Conservation (phyloP, 2,113 vertebrate species). For the Nothobranchius furzeri region DNA sequence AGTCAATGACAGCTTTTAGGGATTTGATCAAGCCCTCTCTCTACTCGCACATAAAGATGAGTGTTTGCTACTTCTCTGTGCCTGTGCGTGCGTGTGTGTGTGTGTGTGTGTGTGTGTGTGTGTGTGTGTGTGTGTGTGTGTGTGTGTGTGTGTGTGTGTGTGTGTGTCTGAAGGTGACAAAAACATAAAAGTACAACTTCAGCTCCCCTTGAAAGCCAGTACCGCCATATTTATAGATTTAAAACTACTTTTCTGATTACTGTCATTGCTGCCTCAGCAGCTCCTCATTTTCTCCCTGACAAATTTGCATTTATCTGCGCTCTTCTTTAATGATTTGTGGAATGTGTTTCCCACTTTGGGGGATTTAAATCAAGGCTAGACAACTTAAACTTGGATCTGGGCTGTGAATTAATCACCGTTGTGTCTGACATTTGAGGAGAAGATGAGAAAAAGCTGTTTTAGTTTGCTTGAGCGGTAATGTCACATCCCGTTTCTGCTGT, state of each 20-base stretch:
- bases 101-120: not conserved
- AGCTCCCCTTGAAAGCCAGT: slow-evolving; percentile 37
- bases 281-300: slow-evolving; percentile 2
- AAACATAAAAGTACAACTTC: slow-evolving; percentile 40
- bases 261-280: slow-evolving; percentile 9
- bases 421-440: not conserved
- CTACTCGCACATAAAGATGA: slow-evolving; percentile 54
- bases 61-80: slow-evolving; percentile 18
- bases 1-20: slow-evolving; percentile 76
- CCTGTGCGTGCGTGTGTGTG: not conserved
- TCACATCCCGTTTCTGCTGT: not conserved
- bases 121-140: not conserved
- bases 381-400: not conserved
- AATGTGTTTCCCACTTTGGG: not conserved
- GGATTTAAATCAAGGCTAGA: slow-evolving; percentile 12
- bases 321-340: not conserved
- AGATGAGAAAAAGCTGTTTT: not conserved
- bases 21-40: slow-evolving; percentile 63
- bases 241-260: slow-evolving; percentile 30
- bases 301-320: slow-evolving; percentile 22
- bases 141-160: not conserved
- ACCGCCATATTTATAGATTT: slow-evolving; percentile 24
- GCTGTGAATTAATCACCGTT: slow-evolving; percentile 7
- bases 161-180: slow-evolving; percentile 52
- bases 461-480: not conserved